These are phyloP conservation scores for Galaxias olidus DNA, from an alignment of 2,797 vertebrate genomes.

Conservation along the genomic window DNA sequence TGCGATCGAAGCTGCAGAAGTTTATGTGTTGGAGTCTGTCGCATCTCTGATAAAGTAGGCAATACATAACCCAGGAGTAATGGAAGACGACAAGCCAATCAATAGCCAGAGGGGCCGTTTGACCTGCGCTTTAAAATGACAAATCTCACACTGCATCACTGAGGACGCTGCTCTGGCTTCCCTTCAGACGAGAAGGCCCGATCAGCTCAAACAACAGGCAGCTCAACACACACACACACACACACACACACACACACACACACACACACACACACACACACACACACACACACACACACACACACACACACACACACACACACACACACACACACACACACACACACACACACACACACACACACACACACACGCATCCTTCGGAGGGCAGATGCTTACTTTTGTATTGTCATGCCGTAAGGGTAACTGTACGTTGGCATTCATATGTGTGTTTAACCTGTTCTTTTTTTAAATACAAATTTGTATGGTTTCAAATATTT, in stretches of 20 bases:
- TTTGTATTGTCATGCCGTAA: neutral
- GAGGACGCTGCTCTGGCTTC: conserved; percentile 30
- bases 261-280: no score
- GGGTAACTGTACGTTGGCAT: no score
- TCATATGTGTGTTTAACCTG: no score
- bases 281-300: no score
- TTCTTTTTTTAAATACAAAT: no score
- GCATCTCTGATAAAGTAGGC: conserved; percentile 64
- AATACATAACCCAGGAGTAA: conserved; percentile 69
- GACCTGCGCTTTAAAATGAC: conserved; percentile 69
- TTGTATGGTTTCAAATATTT: no score
- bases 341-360: no score
- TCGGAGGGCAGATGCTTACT: no score
- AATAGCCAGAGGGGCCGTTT: conserved; percentile 67
- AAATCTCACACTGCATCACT: conserved; percentile 44
- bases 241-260: no score
- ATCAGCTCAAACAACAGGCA: neutral
- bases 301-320: no score
- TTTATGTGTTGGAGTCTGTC: conserved; percentile 71
- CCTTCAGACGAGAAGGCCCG: conserved; percentile 14
- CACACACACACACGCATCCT: no score
- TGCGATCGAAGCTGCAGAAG: conserved; percentile 64
- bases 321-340: no score
- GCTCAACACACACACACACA: conserved; percentile 8
- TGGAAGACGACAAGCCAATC: conserved; percentile 72